Evolutionary conservation across 1,140 invertebrate genomes (phyloP).

Genomic region (Sesamia nonagrioides): DNA sequence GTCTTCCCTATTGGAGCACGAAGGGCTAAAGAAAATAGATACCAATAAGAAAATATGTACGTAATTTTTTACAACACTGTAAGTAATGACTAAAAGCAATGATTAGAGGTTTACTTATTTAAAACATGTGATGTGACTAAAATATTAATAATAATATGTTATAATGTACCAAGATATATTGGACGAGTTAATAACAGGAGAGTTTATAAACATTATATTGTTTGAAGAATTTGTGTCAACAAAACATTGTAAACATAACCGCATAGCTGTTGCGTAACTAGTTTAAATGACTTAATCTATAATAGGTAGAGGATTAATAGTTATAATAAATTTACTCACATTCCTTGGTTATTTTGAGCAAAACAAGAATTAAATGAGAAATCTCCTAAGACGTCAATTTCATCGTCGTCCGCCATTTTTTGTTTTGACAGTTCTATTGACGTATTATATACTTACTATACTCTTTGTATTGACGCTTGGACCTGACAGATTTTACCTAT

Average conservation of each 20-base stretch:
- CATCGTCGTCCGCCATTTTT: conserved; percentile 85
- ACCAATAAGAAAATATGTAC: conserved; percentile 53
- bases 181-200: not conserved
- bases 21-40: conserved; percentile 67
- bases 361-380: conserved; percentile 87
- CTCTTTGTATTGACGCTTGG: no score
- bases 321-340: conserved; percentile 68
- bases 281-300: conserved; percentile 10
- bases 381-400: conserved; percentile 86
- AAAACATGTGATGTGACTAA: not conserved
- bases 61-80: not conserved
- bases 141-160: not conserved
- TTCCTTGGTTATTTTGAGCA: conserved; percentile 83
- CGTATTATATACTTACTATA: no score
- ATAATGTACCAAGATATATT: not conserved
- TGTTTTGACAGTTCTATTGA: conserved; percentile 45
- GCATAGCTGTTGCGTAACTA: conserved; percentile 19
- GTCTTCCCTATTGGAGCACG: conserved; percentile 88
- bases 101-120: not conserved
- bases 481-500: no score
- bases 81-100: not conserved
- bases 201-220: conserved; percentile 38
- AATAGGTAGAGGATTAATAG: conserved; percentile 9
- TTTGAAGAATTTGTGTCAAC: conserved; percentile 41
- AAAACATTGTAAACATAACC: conserved; percentile 48